Conservation (phyloP, 2,113 vertebrate species). For the Octodon degus region DNA sequence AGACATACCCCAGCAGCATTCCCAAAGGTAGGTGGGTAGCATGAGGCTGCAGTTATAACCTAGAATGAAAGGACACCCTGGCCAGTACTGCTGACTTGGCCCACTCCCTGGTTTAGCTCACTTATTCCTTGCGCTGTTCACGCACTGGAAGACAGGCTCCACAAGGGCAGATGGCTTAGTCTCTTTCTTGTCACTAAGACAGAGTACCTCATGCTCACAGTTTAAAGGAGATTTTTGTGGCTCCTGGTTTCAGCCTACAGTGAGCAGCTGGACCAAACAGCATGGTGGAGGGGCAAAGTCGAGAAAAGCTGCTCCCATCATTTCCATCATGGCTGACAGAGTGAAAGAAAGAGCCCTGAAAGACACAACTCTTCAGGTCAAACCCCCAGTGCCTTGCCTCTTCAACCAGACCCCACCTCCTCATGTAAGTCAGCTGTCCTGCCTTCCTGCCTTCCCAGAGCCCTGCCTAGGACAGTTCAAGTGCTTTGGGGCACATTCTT, state of each 20-base stretch:
- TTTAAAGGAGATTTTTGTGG: neutral
- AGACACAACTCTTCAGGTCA: neutral
- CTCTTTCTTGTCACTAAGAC: neutral
- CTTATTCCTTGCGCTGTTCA: neutral
- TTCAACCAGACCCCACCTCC: neutral
- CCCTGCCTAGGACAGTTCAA: neutral
- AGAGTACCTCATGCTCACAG: neutral
- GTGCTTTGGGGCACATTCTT: neutral
- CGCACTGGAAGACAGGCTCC: neutral
- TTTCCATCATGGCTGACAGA: neutral
- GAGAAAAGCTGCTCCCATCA: neutral
- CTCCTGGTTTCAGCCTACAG: neutral
- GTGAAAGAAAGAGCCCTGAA: neutral
- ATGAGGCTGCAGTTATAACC: neutral
- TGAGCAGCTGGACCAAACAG: neutral
- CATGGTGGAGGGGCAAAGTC: neutral
- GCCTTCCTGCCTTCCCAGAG: neutral
- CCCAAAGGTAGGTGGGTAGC: neutral
- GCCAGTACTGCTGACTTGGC: neutral
- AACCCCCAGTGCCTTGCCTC: neutral
- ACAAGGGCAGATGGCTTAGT: neutral
- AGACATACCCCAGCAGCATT: too few relatives aligned
- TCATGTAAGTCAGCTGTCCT: neutral
- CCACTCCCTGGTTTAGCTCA: neutral
- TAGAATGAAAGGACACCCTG: neutral